Percentiles rank a stretch among this genome's conserved stretches.
Conservation (phyloP, 2,888 invertebrate species). For the Hymenopus coronatus region DNA sequence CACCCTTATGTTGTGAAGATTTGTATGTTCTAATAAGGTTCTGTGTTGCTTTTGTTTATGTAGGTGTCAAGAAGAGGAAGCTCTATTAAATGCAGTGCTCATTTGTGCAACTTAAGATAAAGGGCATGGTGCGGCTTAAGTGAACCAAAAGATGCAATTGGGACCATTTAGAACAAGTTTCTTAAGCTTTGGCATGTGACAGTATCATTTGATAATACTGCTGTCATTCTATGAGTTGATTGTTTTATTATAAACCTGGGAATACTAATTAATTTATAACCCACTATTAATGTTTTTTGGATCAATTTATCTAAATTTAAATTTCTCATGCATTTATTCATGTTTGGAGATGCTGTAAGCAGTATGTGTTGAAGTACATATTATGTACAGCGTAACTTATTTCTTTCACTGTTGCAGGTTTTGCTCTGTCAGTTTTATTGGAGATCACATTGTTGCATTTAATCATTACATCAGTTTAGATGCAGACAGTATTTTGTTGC, state of each 20-base stretch:
- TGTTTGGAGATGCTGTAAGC: no score
- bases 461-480: no score
- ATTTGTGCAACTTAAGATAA: background rate
- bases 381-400: no score
- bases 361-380: no score
- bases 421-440: no score
- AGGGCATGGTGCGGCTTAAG: background rate
- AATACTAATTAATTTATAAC: background rate
- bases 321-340: no score
- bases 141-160: background rate
- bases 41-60: background rate
- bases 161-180: conserved; percentile 7
- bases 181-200: background rate
- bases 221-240: background rate
- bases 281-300: background rate
- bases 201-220: background rate
- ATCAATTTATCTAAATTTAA: background rate
- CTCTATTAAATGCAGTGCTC: background rate
- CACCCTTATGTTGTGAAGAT: background rate
- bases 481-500: no score
- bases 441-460: no score
- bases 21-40: background rate
- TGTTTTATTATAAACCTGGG: background rate
- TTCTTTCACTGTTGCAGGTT: no score
- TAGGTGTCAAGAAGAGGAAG: conserved; percentile 46